Conservation (phyloP, 2,888 invertebrate genomes). For the Clistopyga incitator region DNA sequence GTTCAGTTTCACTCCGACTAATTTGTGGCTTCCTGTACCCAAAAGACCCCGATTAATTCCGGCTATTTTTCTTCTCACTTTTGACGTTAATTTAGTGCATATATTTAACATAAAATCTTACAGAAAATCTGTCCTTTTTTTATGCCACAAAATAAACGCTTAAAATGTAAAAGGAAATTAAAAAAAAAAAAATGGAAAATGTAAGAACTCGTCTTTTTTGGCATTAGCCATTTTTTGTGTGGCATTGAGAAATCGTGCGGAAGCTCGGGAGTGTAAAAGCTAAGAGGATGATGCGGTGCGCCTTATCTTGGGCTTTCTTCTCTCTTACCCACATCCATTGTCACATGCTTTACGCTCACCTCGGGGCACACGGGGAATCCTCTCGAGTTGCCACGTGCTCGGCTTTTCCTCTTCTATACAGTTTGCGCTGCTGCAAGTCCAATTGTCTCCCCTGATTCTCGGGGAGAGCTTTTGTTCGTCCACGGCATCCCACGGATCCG, state of each 20-base stretch:
- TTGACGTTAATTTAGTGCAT: too few species aligned
- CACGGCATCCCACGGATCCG: constrained; percentile 28
- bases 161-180: too few species aligned
- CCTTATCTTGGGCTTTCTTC: constrained; percentile 37
- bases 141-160: too few species aligned
- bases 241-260: constrained; percentile 34
- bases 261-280: constrained; percentile 41
- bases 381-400: constrained; percentile 52
- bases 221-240: constrained; percentile 29
- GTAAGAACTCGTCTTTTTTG: too few species aligned
- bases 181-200: too few species aligned
- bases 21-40: too few species aligned
- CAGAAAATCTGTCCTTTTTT: too few species aligned
- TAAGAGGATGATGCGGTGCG: constrained; percentile 47
- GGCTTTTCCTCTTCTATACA: not conserved
- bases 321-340: constrained; percentile 56
- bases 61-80: too few species aligned
- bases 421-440: constrained; percentile 49
- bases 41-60: not conserved
- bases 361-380: constrained; percentile 57
- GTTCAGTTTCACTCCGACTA: too few species aligned
- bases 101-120: too few species aligned
- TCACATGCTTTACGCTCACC: constrained; percentile 65
- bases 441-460: constrained; percentile 60
- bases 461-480: constrained; percentile 54